Evolutionary conservation across 2,113 vertebrate genomes (phyloP).

Genomic region (Pogona vitticeps): DNA sequence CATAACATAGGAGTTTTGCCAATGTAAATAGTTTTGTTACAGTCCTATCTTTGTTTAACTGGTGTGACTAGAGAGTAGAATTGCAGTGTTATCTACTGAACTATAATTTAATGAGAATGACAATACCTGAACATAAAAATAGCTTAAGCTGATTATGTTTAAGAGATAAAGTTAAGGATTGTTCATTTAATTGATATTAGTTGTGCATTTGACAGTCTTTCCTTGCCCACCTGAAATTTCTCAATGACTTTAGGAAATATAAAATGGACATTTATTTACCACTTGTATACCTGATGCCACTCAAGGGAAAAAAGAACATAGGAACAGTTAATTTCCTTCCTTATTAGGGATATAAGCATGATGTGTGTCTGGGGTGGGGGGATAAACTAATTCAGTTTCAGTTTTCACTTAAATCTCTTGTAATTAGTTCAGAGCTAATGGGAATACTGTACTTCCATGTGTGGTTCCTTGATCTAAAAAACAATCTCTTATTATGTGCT

Average conservation of each 20-base stretch:
- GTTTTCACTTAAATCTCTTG: slow-evolving; percentile 8
- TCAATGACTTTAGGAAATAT: slow-evolving; percentile 17
- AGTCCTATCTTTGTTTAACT: background rate
- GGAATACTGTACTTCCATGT: background rate
- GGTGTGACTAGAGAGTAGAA: background rate
- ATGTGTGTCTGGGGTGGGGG: too few relatives aligned
- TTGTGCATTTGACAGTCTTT: background rate
- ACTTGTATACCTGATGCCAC: background rate
- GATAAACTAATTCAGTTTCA: slow-evolving; percentile 1
- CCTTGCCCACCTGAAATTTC: background rate
- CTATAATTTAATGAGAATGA: background rate
- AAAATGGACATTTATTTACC: slow-evolving; percentile 25
- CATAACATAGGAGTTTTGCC: background rate
- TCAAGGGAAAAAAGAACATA: background rate
- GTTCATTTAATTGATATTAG: background rate
- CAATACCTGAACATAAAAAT: background rate
- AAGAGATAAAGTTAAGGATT: background rate
- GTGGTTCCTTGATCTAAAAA: slow-evolving; percentile 1
- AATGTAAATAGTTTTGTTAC: background rate
- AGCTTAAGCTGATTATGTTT: background rate
- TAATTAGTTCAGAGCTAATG: slow-evolving; percentile 6
- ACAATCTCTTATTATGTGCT: background rate
- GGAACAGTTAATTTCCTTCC: background rate
- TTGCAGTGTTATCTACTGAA: slow-evolving; percentile 6
- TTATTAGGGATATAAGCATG: background rate